Base-by-base conservation (phyloP, 1,140 invertebrate genomes). In the Cyclargus thomasi region DNA sequence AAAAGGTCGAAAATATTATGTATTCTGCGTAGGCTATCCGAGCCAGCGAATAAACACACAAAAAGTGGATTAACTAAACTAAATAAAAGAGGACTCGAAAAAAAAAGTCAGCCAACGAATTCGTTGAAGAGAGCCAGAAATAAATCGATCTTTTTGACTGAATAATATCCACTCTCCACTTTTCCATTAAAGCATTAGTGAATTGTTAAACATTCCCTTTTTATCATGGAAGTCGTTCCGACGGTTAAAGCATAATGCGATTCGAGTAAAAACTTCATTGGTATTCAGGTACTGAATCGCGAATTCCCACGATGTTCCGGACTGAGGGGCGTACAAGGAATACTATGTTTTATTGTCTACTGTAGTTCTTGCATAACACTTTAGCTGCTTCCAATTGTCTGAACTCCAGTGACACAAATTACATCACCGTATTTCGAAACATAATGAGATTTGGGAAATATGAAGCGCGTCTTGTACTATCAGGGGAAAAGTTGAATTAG, bases 181-280 rank as follows among this genome's bases (percentile, higher is more conserved):
- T 20, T 59, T 22, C 55, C 55, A 59, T 59, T 59, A 20, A 59
- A 17, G 55, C 55, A 20, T 59, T 59, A 59, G 55, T 59, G 55
- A 59, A 59, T 59, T 59, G 55, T 59, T 59, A 59, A 59, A 59
- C 55, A 59, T 59, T 59, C 20, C 55, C 20, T 59, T 59, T 59
- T 59, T 17, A 57, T 53, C 22, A 57, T 55, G 53, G 22, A 65
- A 53, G 21, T 22, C 62, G 62, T 39, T 53, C 36, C 36, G 59
- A 59, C 53, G 36, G 62, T 64, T 53, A 69, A 74, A 73, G 76
- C 74, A 67, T 70, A 72, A 72, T 68, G 71, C 22, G 55, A 69
- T 70, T 68, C 62, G 23, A 66, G 73, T 74, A 83, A 83, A 83
- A 84, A 86, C 73, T 80, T 83, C 77, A 81, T 86, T 83, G 74